These are phyloP conservation scores for Caenorhabditis sulstoni DNA, from an alignment of 2,888 invertebrate species.

Conservation along the genomic window DNA sequence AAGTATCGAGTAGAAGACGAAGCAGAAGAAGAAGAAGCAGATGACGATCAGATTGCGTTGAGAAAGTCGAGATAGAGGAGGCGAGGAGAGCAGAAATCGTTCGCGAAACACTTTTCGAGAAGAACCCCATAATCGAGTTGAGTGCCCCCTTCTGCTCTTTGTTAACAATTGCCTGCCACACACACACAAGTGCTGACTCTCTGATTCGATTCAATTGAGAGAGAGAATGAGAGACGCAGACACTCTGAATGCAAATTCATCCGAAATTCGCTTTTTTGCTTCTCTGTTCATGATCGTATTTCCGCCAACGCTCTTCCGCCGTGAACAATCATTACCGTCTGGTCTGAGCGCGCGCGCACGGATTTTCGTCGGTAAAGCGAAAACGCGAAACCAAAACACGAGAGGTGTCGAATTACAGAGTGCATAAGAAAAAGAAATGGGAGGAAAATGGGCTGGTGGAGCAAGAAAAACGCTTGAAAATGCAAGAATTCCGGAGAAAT, in stretches of 20 bases:
- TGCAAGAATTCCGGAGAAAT: conserved; percentile 5
- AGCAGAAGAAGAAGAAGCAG: conserved; percentile 22
- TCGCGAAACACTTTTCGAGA: background rate
- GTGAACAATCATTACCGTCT: background rate
- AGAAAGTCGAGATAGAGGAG: conserved; percentile 10
- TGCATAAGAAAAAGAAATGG: background rate
- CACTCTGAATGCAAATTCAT: background rate
- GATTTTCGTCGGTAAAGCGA: too few species aligned
- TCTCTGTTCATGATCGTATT: conserved; percentile 3
- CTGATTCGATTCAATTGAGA: conserved; percentile 38
- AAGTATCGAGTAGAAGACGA: conserved; percentile 6
- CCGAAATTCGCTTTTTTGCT: conserved; percentile 3
- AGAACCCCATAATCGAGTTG: conserved; percentile 45
- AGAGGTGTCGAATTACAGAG: conserved; percentile 26
- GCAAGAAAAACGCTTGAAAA: conserved; percentile 12
- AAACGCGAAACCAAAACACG: conserved; percentile 2
- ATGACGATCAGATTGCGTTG: conserved; percentile 19
- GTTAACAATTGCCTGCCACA: background rate
- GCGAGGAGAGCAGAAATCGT: conserved; percentile 23
- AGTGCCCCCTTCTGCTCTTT: conserved; percentile 46
- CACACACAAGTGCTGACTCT: background rate
- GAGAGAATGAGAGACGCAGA: background rate
- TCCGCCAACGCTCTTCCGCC: too few species aligned
- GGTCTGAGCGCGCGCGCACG: too few species aligned
- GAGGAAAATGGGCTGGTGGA: conserved; percentile 6